Evolutionary conservation across 2,113 vertebrate genomes (phyloP).

Genomic region (Pelmatolapia mariae): DNA sequence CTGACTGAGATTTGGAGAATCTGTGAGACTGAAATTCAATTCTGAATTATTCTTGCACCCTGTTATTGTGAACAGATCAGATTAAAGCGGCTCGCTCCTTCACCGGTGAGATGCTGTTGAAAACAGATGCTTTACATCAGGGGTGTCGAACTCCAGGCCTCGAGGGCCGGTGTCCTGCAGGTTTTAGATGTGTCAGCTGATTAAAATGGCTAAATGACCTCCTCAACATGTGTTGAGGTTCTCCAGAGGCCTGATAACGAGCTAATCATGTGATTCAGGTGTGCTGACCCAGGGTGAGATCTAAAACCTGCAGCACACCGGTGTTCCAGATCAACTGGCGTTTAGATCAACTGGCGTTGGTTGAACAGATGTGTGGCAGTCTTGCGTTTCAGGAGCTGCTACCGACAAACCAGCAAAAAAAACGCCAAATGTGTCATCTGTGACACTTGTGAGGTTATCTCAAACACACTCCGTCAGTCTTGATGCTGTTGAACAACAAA

Average conservation of each 20-base stretch:
- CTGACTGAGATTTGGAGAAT: background rate
- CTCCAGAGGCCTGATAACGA: background rate
- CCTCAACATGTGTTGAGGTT: background rate
- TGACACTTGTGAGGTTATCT: too few species aligned
- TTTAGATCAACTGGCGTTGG: too few species aligned
- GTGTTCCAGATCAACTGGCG: too few species aligned
- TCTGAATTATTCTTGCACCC: accelerated
- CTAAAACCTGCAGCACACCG: background rate
- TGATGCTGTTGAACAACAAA: too few species aligned
- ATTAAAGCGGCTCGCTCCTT: background rate
- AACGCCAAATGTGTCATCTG: too few species aligned
- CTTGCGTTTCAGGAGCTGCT: too few species aligned
- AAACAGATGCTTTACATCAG: background rate
- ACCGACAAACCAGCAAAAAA: too few species aligned
- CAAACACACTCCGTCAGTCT: too few species aligned
- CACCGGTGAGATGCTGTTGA: background rate
- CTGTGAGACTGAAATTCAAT: accelerated
- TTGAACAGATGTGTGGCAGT: too few species aligned
- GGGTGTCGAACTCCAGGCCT: background rate
- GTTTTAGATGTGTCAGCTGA: background rate
- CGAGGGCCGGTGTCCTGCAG: background rate
- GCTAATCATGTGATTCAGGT: background rate
- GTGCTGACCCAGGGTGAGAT: background rate
- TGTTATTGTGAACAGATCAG: background rate
- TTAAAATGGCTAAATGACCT: background rate